phyloP scores from a whole-genome alignment of 1,140 invertebrate species.

The Drosophila mauritiana region DNA sequence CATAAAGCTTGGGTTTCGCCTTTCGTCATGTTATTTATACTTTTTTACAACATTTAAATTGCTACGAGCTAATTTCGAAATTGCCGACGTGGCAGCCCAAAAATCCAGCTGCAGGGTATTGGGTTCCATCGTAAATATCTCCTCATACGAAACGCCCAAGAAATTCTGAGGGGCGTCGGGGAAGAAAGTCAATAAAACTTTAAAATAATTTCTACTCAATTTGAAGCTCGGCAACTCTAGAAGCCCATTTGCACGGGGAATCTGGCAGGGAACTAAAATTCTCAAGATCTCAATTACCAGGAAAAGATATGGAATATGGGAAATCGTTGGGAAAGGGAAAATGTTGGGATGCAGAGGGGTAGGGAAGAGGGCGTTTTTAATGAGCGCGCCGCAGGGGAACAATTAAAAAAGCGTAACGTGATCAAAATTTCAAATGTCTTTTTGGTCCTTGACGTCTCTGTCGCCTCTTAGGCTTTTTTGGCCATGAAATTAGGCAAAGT shows the following conservation, averaged over 20 bases:
- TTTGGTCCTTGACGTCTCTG: slow-evolving; percentile 69
- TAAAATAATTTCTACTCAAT: slow-evolving; percentile 62
- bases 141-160: slow-evolving; percentile 14
- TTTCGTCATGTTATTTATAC: slow-evolving; percentile 69
- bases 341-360: neutral
- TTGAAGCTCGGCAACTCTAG: slow-evolving; percentile 42
- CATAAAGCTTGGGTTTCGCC: slow-evolving; percentile 51
- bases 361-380: slow-evolving; percentile 43
- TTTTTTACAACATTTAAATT: slow-evolving; percentile 79
- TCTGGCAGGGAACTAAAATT: slow-evolving; percentile 28
- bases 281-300: slow-evolving; percentile 65
- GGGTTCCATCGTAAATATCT: slow-evolving; percentile 42
- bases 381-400: slow-evolving; percentile 77
- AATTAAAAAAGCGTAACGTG: slow-evolving; percentile 82
- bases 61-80: slow-evolving; percentile 71
- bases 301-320: slow-evolving; percentile 18
- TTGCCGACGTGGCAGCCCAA: slow-evolving; percentile 43
- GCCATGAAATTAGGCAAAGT: slow-evolving; percentile 76
- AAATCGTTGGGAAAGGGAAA: neutral
- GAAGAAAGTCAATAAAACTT: slow-evolving; percentile 72
- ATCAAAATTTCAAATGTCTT: slow-evolving; percentile 80
- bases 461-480: slow-evolving; percentile 46
- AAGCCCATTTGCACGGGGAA: neutral
- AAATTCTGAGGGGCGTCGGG: slow-evolving; percentile 13
- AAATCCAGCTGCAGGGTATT: slow-evolving; percentile 3